phyloP scores from a whole-genome alignment of 2,113 vertebrate species.

The Chionodraco myersi region DNA sequence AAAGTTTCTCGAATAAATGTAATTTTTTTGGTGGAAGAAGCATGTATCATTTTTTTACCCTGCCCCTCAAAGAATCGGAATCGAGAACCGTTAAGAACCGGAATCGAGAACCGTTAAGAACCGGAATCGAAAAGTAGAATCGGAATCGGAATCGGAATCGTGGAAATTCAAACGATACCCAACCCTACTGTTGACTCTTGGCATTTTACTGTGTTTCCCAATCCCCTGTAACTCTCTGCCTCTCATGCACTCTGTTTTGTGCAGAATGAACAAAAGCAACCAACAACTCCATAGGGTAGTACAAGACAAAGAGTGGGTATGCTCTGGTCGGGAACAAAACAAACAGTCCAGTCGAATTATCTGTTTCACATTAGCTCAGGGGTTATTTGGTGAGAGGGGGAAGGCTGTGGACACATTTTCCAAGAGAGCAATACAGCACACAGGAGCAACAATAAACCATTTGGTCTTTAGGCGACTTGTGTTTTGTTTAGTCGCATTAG shows the following conservation, averaged over 20 bases:
- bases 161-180: too few relatives aligned
- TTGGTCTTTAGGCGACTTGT: constrained; percentile 29
- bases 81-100: too few relatives aligned
- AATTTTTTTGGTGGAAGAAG: too few relatives aligned
- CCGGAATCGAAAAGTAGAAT: too few relatives aligned
- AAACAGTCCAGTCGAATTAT: background rate
- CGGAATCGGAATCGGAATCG: too few relatives aligned
- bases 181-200: background rate
- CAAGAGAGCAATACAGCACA: constrained; percentile 17
- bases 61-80: too few relatives aligned
- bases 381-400: background rate
- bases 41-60: too few relatives aligned
- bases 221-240: background rate
- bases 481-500: constrained; percentile 33
- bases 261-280: background rate
- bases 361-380: background rate
- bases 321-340: background rate
- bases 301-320: background rate
- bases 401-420: constrained; percentile 19
- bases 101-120: too few relatives aligned
- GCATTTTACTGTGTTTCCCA: background rate
- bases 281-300: background rate
- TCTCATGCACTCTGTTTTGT: background rate
- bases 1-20: too few relatives aligned
- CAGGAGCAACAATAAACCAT: background rate